A percentile compares a stretch with the other conserved stretches of the same genome.
phyloP scores from a whole-genome alignment of 2,797 vertebrate species.

The Scleropages formosus region DNA sequence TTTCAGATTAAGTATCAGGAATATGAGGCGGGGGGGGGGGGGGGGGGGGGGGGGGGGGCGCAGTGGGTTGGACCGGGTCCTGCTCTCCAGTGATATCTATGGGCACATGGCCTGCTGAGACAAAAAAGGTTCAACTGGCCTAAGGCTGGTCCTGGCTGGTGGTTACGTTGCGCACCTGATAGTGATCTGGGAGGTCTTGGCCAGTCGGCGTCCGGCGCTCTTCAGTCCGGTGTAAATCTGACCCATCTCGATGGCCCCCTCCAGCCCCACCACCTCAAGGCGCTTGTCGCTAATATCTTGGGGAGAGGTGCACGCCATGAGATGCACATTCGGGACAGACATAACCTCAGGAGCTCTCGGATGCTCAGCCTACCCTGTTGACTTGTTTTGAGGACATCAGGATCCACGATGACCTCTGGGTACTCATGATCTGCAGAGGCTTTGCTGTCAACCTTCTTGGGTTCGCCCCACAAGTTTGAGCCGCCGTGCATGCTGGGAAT shows the following conservation, averaged over 20 bases:
- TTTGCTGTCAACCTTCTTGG: conserved; percentile 73
- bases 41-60: too few species aligned
- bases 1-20: too few species aligned
- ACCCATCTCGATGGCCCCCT: conserved; percentile 88
- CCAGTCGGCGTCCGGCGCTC: conserved; percentile 80
- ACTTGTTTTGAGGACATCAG: conserved; percentile 77
- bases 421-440: conserved; percentile 50
- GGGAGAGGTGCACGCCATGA: neutral
- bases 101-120: too few species aligned
- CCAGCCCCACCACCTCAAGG: conserved; percentile 86
- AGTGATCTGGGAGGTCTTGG: conserved; percentile 83
- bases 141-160: too few species aligned
- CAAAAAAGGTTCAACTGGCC: too few species aligned
- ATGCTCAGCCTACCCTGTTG: conserved; percentile 73
- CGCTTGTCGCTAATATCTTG: conserved; percentile 83
- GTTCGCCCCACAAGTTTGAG: conserved; percentile 93
- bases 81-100: too few species aligned
- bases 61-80: too few species aligned
- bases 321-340: neutral
- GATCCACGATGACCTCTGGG: conserved; percentile 76
- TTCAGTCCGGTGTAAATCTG: conserved; percentile 91
- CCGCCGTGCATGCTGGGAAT: conserved; percentile 94
- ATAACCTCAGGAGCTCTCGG: neutral
- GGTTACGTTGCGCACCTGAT: conserved; percentile 72
- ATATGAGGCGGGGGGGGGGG: too few species aligned